Conservation (phyloP, 1,140 invertebrate genomes). For the Drosophila aff. region DNA sequence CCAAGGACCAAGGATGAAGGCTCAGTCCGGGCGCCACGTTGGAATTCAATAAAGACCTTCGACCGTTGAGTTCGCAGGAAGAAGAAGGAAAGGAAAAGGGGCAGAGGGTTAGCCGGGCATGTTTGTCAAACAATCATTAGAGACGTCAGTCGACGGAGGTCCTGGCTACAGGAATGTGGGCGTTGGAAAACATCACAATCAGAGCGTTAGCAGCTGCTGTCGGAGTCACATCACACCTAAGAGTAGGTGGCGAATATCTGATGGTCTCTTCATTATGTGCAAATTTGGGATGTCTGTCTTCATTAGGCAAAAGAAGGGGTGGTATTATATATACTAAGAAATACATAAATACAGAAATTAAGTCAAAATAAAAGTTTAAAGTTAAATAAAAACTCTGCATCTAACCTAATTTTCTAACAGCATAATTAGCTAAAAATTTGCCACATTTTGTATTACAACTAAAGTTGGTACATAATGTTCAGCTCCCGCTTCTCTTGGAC, state of each 20-base stretch:
- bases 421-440: conserved; percentile 22
- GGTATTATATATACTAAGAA: neutral
- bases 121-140: conserved; percentile 81
- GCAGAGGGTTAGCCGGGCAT: conserved; percentile 44
- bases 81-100: neutral
- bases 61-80: conserved; percentile 1
- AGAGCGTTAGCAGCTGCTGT: conserved; percentile 61
- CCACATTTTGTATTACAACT: conserved; percentile 18
- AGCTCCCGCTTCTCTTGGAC: neutral
- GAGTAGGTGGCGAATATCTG: conserved; percentile 31
- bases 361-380: neutral
- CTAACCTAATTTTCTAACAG: conserved; percentile 11
- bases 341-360: neutral
- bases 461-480: conserved; percentile 13
- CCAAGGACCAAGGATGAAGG: conserved; percentile 35
- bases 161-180: conserved; percentile 30
- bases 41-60: conserved; percentile 76
- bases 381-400: neutral
- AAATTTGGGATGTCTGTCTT: conserved; percentile 29
- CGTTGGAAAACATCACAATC: conserved; percentile 67
- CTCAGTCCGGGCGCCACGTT: conserved; percentile 31
- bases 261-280: conserved; percentile 58
- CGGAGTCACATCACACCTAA: conserved; percentile 18
- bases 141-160: conserved; percentile 56
- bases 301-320: conserved; percentile 20